These are phyloP conservation scores for Mormyrops attenuatus DNA, from an alignment of 2,797 vertebrate genomes.

Conservation along the genomic window DNA sequence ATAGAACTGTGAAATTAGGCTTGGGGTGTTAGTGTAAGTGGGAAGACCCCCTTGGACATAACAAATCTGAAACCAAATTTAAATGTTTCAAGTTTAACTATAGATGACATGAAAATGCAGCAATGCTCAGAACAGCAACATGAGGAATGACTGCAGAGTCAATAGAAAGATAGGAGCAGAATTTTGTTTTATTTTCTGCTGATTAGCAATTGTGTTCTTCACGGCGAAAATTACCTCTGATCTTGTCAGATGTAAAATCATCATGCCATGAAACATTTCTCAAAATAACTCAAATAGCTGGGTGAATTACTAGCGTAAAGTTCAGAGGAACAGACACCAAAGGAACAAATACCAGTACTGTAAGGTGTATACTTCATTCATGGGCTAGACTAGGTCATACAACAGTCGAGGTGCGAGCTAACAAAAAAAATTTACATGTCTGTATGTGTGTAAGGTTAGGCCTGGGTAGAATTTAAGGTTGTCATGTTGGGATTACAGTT, in stretches of 20 bases:
- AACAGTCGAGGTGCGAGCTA: not conserved
- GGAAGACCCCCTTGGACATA: not conserved
- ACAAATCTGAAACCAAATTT: not conserved
- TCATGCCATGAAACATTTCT: not conserved
- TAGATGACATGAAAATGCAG: slow-evolving; percentile 8
- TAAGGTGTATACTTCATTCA: not conserved
- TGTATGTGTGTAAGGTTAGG: not conserved
- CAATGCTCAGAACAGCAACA: not conserved
- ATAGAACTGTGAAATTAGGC: slow-evolving; percentile 17
- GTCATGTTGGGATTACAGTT: too few species aligned
- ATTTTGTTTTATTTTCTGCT: not conserved
- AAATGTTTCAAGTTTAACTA: slow-evolving; percentile 11
- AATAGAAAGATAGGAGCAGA: not conserved
- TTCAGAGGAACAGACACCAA: not conserved
- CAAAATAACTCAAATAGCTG: not conserved
- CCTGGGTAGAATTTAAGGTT: too few species aligned
- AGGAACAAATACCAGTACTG: not conserved
- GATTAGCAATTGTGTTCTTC: not conserved
- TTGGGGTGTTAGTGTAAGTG: slow-evolving; percentile 14
- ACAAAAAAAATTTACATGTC: not conserved
- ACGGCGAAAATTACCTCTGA: not conserved
- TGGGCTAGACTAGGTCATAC: not conserved
- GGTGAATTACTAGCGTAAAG: not conserved
- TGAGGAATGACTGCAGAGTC: not conserved
- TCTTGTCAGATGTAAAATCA: not conserved